Conservation (phyloP, 2,888 invertebrate genomes). For the Lymantria dispar region DNA sequence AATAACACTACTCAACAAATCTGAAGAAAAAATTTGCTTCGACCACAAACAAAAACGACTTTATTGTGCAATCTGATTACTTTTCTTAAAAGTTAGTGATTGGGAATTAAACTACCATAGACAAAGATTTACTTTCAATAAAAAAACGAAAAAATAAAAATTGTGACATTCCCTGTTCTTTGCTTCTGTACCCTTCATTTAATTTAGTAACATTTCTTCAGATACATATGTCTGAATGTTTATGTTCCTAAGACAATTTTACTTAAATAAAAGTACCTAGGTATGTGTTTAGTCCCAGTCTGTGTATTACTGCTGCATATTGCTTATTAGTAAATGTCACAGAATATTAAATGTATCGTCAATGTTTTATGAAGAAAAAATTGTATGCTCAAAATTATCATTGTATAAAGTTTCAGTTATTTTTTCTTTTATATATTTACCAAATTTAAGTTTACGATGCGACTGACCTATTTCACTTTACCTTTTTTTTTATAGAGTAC, state of each 20-base stretch:
- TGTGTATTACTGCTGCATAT: conserved; percentile 8
- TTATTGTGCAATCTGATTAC: too few species aligned
- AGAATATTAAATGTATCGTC: neutral
- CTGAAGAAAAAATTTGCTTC: too few species aligned
- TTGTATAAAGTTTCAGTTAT: conserved; percentile 1
- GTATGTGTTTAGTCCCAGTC: conserved; percentile 13
- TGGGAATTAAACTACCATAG: too few species aligned
- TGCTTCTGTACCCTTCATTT: too few species aligned
- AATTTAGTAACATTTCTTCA: conserved; percentile 56
- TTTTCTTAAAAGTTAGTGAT: too few species aligned
- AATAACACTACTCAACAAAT: too few species aligned
- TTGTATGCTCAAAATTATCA: conserved; percentile 10
- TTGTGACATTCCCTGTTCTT: too few species aligned
- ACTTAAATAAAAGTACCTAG: conserved; percentile 11
- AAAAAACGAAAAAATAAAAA: too few species aligned
- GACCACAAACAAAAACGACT: too few species aligned
- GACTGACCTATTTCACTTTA: conserved; percentile 12
- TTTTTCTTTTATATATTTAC: conserved; percentile 4
- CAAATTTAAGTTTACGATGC: neutral
- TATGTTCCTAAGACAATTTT: conserved; percentile 42
- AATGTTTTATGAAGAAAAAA: neutral
- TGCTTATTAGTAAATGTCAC: conserved; percentile 1
- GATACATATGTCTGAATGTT: conserved; percentile 61
- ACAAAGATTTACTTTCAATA: too few species aligned
- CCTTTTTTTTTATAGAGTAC: too few species aligned